Evolutionary conservation across 2,888 invertebrate species (phyloP).

Genomic region (Podotricha telesiphe): DNA sequence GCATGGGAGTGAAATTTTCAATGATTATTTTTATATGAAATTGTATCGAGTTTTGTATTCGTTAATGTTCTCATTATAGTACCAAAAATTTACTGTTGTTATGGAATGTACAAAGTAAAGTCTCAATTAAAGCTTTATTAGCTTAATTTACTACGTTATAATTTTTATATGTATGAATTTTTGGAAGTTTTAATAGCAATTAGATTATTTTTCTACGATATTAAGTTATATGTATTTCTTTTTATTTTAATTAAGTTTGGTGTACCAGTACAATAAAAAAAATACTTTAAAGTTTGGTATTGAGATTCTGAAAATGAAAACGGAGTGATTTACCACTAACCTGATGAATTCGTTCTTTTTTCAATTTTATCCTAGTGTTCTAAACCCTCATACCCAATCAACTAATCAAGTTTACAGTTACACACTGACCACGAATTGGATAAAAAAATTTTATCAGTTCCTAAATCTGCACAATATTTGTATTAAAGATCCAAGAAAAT

Average conservation of each 20-base stretch:
- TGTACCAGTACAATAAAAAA: no score
- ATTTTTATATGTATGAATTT: background rate
- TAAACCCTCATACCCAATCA: no score
- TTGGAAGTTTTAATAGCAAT: background rate
- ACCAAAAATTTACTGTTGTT: background rate
- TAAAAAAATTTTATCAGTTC: background rate
- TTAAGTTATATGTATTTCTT: no score
- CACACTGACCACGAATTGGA: no score
- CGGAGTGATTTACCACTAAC: no score
- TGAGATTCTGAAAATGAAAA: no score
- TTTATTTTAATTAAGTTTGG: no score
- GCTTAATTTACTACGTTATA: background rate
- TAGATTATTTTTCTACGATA: no score
- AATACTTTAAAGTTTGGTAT: no score
- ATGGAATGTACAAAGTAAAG: background rate
- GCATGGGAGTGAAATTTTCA: constrained; percentile 4
- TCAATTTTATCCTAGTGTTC: no score
- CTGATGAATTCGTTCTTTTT: no score
- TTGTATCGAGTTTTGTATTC: background rate
- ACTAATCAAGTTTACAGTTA: no score
- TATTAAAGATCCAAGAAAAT: background rate
- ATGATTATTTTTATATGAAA: constrained; percentile 16
- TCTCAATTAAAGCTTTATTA: background rate
- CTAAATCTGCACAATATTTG: background rate
- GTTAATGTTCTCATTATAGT: background rate